Conservation (phyloP, 2,113 vertebrate species). For the Eolophus roseicapilla region DNA sequence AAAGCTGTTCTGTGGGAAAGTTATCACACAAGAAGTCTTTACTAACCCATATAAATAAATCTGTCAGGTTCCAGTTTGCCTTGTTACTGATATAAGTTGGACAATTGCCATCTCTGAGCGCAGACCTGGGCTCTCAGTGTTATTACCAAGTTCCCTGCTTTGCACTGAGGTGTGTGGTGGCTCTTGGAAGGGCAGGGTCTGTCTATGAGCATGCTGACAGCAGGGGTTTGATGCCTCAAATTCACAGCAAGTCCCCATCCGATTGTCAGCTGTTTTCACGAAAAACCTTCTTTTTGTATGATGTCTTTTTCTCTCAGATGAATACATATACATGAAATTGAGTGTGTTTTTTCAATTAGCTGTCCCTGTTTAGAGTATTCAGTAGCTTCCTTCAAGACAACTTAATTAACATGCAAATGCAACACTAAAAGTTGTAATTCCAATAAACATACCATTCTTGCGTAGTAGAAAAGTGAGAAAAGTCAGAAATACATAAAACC, state of each 20-base stretch:
- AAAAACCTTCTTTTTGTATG: background rate
- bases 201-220: background rate
- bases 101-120: background rate
- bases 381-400: background rate
- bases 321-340: background rate
- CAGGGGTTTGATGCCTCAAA: background rate
- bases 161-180: background rate
- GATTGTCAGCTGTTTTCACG: background rate
- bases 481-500: background rate
- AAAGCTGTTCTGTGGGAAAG: constrained; percentile 39
- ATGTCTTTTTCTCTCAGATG: background rate
- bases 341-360: background rate
- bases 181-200: background rate
- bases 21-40: constrained; percentile 12
- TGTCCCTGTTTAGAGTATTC: background rate
- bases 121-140: background rate
- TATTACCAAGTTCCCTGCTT: background rate
- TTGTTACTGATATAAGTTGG: background rate
- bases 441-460: background rate
- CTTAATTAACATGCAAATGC: background rate
- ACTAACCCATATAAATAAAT: constrained; percentile 38
- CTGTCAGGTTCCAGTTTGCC: constrained; percentile 11
- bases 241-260: background rate
- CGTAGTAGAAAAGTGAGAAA: background rate
- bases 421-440: background rate